Conservation (phyloP, 1,140 invertebrate genomes). For the Ridgeia piscesae region DNA sequence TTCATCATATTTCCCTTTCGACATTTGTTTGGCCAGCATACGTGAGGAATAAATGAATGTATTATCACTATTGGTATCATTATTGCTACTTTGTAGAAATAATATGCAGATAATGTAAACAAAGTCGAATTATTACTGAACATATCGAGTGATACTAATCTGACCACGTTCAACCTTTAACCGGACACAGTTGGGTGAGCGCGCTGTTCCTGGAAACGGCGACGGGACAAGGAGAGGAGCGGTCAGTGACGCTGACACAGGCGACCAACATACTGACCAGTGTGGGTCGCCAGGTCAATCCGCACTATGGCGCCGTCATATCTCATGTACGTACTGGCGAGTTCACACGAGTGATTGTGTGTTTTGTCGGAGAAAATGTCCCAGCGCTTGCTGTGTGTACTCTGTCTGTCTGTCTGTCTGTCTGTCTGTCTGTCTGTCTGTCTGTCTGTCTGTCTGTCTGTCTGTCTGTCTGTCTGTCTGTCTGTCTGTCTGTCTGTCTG, state of each 20-base stretch:
- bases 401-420: not conserved
- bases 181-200: not conserved
- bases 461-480: too few species aligned
- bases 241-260: not conserved
- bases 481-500: too few species aligned
- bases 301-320: not conserved
- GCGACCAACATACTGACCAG: not conserved
- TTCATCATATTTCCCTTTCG: too few species aligned
- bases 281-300: not conserved
- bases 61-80: too few species aligned
- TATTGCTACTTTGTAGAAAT: too few species aligned
- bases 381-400: too few species aligned
- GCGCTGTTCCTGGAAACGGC: not conserved
- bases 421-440: not conserved
- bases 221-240: not conserved
- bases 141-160: not conserved
- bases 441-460: too few species aligned
- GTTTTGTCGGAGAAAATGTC: too few species aligned
- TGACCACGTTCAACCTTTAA: not conserved
- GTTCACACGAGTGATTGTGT: too few species aligned
- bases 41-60: too few species aligned
- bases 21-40: too few species aligned
- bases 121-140: not conserved
- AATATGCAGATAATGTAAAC: too few species aligned
- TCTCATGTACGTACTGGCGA: not conserved